Conservation (phyloP, 2,113 vertebrate species). For the Gallinago undulata region DNA sequence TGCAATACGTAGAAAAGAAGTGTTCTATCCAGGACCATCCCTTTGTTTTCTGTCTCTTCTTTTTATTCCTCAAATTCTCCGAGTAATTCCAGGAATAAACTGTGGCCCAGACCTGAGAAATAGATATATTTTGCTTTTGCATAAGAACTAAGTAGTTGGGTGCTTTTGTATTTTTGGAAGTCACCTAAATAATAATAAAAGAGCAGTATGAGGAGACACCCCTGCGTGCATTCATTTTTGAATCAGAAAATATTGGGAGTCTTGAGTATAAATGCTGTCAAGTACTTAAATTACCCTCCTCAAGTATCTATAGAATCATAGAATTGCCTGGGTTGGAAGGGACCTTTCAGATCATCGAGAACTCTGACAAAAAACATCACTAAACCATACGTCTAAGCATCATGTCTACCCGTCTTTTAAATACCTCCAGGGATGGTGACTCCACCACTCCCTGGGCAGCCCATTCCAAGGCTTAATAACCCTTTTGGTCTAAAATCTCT, state of each 20-base stretch:
- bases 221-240: not conserved
- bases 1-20: not conserved
- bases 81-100: not conserved
- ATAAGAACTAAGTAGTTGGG: not conserved
- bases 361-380: no score
- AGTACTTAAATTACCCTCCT: not conserved
- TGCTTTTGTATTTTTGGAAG: slow-evolving; percentile 5
- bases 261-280: slow-evolving; percentile 9
- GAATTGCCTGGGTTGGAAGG: no score
- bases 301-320: not conserved
- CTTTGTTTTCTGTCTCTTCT: not conserved
- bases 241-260: not conserved
- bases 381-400: no score
- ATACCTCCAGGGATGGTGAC: no score
- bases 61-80: not conserved
- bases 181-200: slow-evolving; percentile 20
- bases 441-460: no score
- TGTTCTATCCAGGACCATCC: not conserved
- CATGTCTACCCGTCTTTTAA: no score
- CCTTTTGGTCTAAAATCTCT: no score
- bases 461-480: no score
- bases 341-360: no score
- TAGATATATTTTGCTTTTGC: not conserved
- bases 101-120: not conserved
- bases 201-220: not conserved